Percentiles rank a stretch among this genome's conserved stretches.
Evolutionary conservation across 1,140 invertebrate genomes (phyloP).

Genomic region (Magallana gigas): DNA sequence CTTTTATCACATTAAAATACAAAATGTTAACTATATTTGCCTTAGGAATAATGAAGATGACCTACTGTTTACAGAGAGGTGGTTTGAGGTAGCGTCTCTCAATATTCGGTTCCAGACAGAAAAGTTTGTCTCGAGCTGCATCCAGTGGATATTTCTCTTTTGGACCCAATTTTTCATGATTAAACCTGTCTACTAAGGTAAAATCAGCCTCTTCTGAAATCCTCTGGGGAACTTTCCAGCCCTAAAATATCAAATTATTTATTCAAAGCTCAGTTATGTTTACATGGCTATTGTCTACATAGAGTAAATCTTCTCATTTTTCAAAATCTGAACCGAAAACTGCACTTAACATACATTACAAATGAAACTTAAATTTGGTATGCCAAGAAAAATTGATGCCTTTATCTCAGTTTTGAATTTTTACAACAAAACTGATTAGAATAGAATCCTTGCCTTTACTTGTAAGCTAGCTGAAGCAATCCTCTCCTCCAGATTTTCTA

Average conservation of each 20-base stretch:
- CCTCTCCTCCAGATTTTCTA: constrained; percentile 94
- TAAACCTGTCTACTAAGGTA: constrained; percentile 63
- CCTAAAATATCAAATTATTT: constrained; percentile 78
- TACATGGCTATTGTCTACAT: too few relatives aligned
- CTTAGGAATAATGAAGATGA: constrained; percentile 39
- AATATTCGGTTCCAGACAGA: constrained; percentile 92
- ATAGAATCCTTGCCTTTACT: constrained; percentile 82
- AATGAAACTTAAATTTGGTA: background rate
- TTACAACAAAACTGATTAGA: background rate
- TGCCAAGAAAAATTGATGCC: background rate
- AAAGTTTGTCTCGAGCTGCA: constrained; percentile 87
- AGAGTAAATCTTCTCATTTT: background rate
- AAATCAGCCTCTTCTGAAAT: constrained; percentile 81
- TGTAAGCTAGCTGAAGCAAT: constrained; percentile 96
- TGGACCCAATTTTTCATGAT: constrained; percentile 58
- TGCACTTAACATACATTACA: background rate
- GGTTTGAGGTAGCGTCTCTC: constrained; percentile 96
- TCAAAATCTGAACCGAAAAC: background rate
- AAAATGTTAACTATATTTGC: too few relatives aligned
- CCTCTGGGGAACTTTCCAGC: constrained; percentile 88
- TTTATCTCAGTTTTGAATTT: background rate
- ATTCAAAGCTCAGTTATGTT: too few relatives aligned
- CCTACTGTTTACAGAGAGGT: constrained; percentile 89
- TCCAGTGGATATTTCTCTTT: constrained; percentile 80
- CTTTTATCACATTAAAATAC: too few relatives aligned